A percentile compares a stretch with the other conserved stretches of the same genome.
These are phyloP conservation scores for Psophia crepitans DNA, from an alignment of 2,113 vertebrate genomes.

Conservation along the genomic window DNA sequence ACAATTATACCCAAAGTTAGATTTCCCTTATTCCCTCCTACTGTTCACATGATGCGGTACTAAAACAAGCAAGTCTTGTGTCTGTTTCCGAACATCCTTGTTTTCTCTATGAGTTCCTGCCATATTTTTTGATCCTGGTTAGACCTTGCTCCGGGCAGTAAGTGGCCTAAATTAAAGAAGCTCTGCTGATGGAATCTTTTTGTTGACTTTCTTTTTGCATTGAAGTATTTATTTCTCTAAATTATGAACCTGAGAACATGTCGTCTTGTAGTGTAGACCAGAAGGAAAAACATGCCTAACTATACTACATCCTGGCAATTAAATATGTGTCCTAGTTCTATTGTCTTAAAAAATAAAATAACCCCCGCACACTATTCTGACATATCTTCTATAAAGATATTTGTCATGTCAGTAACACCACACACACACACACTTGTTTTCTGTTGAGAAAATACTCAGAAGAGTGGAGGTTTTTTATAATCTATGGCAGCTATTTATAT, in stretches of 20 bases:
- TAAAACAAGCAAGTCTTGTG: not conserved
- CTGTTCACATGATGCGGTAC: not conserved
- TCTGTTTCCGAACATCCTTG: constrained; percentile 14
- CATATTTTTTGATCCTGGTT: constrained; percentile 5
- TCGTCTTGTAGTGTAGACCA: not conserved
- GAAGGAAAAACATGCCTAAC: not conserved
- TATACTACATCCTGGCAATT: not conserved
- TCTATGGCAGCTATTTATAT: not conserved
- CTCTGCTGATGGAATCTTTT: not conserved
- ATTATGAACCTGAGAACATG: not conserved
- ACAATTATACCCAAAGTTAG: not conserved
- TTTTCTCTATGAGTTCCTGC: not conserved
- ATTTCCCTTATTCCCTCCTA: not conserved
- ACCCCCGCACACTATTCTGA: not conserved
- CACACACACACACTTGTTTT: not conserved
- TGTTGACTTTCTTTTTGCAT: not conserved
- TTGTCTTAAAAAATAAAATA: not conserved
- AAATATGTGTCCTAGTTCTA: not conserved
- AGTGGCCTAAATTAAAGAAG: constrained; percentile 47
- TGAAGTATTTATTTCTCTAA: not conserved
- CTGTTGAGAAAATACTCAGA: not conserved
- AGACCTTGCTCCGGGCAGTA: constrained; percentile 28
- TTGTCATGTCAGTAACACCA: not conserved
- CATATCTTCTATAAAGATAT: not conserved
- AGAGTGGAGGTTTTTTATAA: not conserved